A percentile compares a stretch with the other conserved stretches of the same genome.
Evolutionary conservation across 2,888 invertebrate genomes (phyloP).

Genomic region (Hybos culiciformis): DNA sequence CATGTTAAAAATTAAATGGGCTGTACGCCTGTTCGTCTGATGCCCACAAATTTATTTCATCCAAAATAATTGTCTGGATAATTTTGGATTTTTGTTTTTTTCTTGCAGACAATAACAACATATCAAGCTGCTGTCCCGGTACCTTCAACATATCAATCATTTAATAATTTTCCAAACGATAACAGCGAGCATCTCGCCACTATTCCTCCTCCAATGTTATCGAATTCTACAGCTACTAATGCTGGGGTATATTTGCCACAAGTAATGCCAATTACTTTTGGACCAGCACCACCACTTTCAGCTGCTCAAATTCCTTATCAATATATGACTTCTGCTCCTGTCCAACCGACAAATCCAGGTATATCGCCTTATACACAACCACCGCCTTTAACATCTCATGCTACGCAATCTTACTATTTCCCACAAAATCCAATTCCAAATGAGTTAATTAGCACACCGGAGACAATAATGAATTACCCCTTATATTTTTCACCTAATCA

Average conservation of each 20-base stretch:
- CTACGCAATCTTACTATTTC: no score
- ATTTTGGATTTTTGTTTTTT: neutral
- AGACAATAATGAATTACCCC: no score
- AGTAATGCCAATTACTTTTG: slow-evolving; percentile 5
- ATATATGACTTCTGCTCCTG: slow-evolving; percentile 13
- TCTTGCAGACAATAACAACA: slow-evolving; percentile 1
- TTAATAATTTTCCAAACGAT: neutral
- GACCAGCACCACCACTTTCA: slow-evolving; percentile 14
- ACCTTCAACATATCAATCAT: neutral
- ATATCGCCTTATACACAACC: slow-evolving; percentile 13
- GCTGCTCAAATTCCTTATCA: slow-evolving; percentile 14
- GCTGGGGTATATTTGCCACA: neutral
- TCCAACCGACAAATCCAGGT: slow-evolving; percentile 9
- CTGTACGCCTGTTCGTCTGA: no score
- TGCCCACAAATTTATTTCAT: no score
- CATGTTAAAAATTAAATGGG: no score
- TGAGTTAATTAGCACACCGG: no score
- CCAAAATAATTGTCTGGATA: no score
- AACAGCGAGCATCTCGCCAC: neutral
- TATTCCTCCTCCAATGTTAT: neutral
- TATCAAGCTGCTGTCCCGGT: no score
- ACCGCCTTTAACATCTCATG: slow-evolving; percentile 7
- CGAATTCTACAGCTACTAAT: neutral
- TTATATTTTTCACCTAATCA: no score
- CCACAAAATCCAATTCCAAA: no score